Percentiles rank a stretch among this genome's conserved stretches.
These are phyloP conservation scores for Graphium colonna DNA, from an alignment of 2,888 invertebrate genomes.

Conservation along the genomic window DNA sequence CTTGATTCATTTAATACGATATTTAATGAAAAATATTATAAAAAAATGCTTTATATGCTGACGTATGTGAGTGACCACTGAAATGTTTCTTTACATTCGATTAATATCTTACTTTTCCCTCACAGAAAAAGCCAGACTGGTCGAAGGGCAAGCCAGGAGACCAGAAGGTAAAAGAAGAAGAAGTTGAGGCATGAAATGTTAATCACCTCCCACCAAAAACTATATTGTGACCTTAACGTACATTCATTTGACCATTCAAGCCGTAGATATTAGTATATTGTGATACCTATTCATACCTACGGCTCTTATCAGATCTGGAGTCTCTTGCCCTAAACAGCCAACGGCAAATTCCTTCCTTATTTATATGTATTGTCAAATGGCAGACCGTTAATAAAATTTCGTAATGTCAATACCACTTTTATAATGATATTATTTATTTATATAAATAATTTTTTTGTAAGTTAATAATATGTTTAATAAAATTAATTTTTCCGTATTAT, in stretches of 20 bases:
- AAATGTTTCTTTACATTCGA: slow-evolving; percentile 19
- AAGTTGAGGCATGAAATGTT: slow-evolving; percentile 89
- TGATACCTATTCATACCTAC: slow-evolving; percentile 45
- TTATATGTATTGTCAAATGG: slow-evolving; percentile 55
- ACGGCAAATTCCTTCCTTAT: slow-evolving; percentile 43
- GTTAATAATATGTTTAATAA: slow-evolving; percentile 70
- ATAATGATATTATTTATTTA: slow-evolving; percentile 70
- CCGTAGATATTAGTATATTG: slow-evolving; percentile 50
- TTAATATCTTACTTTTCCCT: slow-evolving; percentile 45
- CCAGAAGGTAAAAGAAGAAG: slow-evolving; percentile 92
- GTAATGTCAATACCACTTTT: slow-evolving; percentile 54
- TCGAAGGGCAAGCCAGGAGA: slow-evolving; percentile 94
- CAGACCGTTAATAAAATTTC: slow-evolving; percentile 50
- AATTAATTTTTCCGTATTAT: slow-evolving; percentile 72
- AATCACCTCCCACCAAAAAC: slow-evolving; percentile 48
- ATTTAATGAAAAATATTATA: neutral
- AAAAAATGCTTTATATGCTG: neutral
- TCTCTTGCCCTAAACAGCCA: slow-evolving; percentile 23
- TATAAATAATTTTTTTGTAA: slow-evolving; percentile 70
- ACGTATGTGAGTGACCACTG: neutral
- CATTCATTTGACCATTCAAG: slow-evolving; percentile 55
- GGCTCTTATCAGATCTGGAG: slow-evolving; percentile 30
- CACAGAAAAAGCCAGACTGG: slow-evolving; percentile 97
- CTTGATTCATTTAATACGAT: neutral
- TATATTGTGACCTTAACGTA: slow-evolving; percentile 59